phyloP scores from a whole-genome alignment of 2,888 invertebrate genomes.

The Tachystola acroxantha region DNA sequence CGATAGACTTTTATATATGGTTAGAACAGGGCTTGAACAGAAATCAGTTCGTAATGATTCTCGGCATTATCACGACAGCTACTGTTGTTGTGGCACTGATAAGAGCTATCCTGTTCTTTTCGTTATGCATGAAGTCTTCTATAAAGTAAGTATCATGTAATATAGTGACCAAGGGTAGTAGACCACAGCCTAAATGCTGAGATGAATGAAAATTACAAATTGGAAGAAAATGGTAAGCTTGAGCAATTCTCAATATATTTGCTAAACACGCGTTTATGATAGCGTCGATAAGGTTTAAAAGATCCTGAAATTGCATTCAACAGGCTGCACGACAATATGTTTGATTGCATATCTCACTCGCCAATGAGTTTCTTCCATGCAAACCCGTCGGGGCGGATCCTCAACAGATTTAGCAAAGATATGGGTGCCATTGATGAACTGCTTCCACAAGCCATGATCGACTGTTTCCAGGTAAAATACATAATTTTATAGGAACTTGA shows the following conservation, averaged over 20 bases:
- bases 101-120: conserved; percentile 82
- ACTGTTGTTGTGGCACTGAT: conserved; percentile 79
- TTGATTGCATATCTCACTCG: conserved; percentile 72
- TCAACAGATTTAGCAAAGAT: conserved; percentile 91
- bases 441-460: conserved; percentile 85
- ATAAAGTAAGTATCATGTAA: conserved; percentile 47
- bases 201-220: no score
- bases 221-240: no score
- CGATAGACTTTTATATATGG: conserved; percentile 57
- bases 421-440: conserved; percentile 89
- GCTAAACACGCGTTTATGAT: no score
- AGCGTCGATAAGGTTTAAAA: no score
- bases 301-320: no score
- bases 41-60: conserved; percentile 64
- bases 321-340: conserved; percentile 83
- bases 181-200: no score
- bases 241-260: no score
- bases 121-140: conserved; percentile 82
- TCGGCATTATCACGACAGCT: conserved; percentile 75
- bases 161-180: not conserved
- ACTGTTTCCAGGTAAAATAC: conserved; percentile 80
- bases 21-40: conserved; percentile 46
- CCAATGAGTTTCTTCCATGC: conserved; percentile 86
- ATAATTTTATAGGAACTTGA: not conserved
- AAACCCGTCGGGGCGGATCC: conserved; percentile 89